These are phyloP conservation scores for Lordiphosa fenestrarum DNA, from an alignment of 2,888 invertebrate genomes.

Conservation along the genomic window DNA sequence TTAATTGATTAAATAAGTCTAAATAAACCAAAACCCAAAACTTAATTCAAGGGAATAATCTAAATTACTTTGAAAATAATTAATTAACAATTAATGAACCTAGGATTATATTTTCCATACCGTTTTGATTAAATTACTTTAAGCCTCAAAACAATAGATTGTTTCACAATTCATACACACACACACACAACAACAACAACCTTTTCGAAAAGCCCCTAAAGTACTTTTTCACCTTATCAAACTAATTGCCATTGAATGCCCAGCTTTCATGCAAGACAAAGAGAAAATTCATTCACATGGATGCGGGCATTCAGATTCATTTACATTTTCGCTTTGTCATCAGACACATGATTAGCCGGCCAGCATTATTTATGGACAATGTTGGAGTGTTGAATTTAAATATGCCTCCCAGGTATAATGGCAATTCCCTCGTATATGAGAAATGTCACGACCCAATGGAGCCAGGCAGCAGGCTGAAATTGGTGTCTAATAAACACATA, in stretches of 20 bases:
- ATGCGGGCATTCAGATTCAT: slow-evolving; percentile 2
- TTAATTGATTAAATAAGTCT: no score
- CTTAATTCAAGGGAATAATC: no score
- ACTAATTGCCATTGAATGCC: slow-evolving; percentile 11
- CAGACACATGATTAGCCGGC: slow-evolving; percentile 10
- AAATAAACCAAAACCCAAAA: no score
- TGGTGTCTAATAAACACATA: slow-evolving; percentile 67
- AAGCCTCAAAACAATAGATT: neutral
- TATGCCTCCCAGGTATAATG: slow-evolving; percentile 21
- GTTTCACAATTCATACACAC: no score
- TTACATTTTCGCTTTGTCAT: slow-evolving; percentile 2
- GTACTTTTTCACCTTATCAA: slow-evolving; percentile 4
- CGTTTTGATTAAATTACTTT: no score
- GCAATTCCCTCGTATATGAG: slow-evolving; percentile 5
- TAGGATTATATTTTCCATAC: no score
- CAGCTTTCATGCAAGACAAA: slow-evolving; percentile 9
- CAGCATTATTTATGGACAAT: slow-evolving; percentile 26
- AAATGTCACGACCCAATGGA: slow-evolving; percentile 18
- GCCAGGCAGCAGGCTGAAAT: slow-evolving; percentile 46
- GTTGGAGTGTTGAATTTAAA: slow-evolving; percentile 21
- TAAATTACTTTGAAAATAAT: no score
- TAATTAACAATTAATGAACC: no score
- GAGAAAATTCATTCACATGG: slow-evolving; percentile 1
- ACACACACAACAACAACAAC: no score
- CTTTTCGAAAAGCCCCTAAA: neutral